These are phyloP conservation scores for Drosophila virilis DNA, from an alignment of 1,140 invertebrate species.

Conservation along the genomic window DNA sequence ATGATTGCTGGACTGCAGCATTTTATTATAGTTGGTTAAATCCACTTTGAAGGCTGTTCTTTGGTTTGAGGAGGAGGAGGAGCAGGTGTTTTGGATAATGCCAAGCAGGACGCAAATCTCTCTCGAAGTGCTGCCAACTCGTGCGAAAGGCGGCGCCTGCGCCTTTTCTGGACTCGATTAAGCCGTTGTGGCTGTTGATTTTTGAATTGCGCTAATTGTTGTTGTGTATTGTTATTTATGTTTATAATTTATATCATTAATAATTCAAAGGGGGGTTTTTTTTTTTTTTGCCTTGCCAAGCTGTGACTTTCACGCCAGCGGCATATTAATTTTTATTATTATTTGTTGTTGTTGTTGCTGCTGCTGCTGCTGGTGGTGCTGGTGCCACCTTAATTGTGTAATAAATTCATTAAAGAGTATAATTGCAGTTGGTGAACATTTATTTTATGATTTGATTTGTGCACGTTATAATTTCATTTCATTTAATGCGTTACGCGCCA, in stretches of 20 bases:
- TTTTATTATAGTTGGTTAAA: slow-evolving; percentile 85
- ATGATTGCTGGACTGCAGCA: slow-evolving; percentile 92
- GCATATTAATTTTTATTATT: slow-evolving; percentile 62
- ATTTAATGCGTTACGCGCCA: slow-evolving; percentile 39
- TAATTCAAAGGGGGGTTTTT: slow-evolving; percentile 57
- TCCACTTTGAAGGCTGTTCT: slow-evolving; percentile 84
- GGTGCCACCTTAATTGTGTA: slow-evolving; percentile 63
- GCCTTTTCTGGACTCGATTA: slow-evolving; percentile 46
- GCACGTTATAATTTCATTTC: slow-evolving; percentile 20
- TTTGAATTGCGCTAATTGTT: slow-evolving; percentile 9
- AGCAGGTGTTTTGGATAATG: slow-evolving; percentile 11
- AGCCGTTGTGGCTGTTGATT: slow-evolving; percentile 47
- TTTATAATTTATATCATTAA: slow-evolving; percentile 66
- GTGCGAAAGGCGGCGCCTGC: slow-evolving; percentile 76
- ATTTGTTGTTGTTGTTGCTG: slow-evolving; percentile 36
- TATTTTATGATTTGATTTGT: slow-evolving; percentile 41
- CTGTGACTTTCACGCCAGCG: slow-evolving; percentile 71
- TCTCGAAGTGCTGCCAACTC: slow-evolving; percentile 63
- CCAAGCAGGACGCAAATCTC: no score
- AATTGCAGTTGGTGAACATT: slow-evolving; percentile 64
- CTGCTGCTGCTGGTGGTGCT: no score
- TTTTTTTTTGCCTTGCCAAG: slow-evolving; percentile 39
- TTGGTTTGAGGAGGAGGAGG: slow-evolving; percentile 57
- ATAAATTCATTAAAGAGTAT: slow-evolving; percentile 80
- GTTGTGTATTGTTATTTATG: slow-evolving; percentile 24